Conservation (phyloP, 2,888 invertebrate species). For the Tromatobia lineatoria region DNA sequence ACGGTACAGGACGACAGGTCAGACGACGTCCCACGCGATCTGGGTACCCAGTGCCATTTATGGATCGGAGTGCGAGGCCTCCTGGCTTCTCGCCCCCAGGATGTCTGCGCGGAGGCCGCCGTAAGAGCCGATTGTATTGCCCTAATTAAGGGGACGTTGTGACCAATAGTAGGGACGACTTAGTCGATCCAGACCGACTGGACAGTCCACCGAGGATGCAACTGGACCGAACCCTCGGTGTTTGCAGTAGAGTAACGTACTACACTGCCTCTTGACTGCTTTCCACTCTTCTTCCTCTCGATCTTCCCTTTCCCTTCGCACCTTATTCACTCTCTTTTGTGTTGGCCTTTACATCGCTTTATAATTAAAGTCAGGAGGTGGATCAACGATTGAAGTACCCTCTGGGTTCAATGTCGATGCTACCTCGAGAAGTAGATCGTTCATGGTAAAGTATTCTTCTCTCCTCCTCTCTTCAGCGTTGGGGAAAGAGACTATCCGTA, state of each 20-base stretch:
- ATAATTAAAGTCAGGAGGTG: conserved; percentile 68
- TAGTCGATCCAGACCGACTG: conserved; percentile 29
- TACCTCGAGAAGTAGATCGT: conserved; percentile 62
- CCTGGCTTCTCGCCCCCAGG: conserved; percentile 13
- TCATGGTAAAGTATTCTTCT: conserved; percentile 53
- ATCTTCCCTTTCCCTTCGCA: conserved; percentile 26
- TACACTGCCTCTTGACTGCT: conserved; percentile 28
- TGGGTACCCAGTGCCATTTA: conserved; percentile 74
- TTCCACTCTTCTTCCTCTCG: conserved; percentile 4
- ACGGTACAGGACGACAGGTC: conserved; percentile 38
- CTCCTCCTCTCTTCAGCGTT: conserved; percentile 8
- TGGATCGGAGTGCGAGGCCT: conserved; percentile 66
- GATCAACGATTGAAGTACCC: conserved; percentile 64
- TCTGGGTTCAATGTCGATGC: conserved; percentile 51
- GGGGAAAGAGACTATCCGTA: conserved; percentile 48
- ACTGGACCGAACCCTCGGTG: conserved; percentile 14
- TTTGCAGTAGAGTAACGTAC: conserved; percentile 28
- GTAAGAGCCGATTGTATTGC: conserved; percentile 45
- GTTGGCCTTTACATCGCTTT: conserved; percentile 55
- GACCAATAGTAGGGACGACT: conserved; percentile 15
- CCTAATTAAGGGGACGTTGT: conserved; percentile 45
- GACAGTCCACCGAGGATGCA: conserved; percentile 18
- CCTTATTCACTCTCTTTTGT: conserved; percentile 46
- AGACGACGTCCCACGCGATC: conserved; percentile 77
- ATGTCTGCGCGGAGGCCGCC: conserved; percentile 22